A percentile compares a stretch with the other conserved stretches of the same genome.
phyloP scores from a whole-genome alignment of 2,113 vertebrate genomes.

The Noctilio leporinus region DNA sequence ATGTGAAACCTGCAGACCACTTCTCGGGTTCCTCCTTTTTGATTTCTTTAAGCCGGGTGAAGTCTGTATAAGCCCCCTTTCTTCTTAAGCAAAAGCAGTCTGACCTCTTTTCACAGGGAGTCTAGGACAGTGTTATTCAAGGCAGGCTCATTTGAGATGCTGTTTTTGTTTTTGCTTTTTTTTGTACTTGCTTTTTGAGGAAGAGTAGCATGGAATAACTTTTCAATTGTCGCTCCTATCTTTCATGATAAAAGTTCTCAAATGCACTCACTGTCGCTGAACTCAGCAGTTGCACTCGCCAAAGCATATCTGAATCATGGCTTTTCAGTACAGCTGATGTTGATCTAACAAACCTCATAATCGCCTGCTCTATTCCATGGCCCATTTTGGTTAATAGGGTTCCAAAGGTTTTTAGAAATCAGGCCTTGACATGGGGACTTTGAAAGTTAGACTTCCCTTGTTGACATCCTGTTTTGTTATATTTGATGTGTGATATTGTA shows the following conservation, averaged over 20 bases:
- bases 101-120: slow-evolving; percentile 23
- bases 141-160: slow-evolving; percentile 54
- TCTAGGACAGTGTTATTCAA: slow-evolving; percentile 51
- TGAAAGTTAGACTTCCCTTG: slow-evolving; percentile 69
- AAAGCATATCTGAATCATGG: slow-evolving; percentile 66
- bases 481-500: slow-evolving; percentile 48
- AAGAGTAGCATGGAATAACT: slow-evolving; percentile 57
- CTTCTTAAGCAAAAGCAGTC: slow-evolving; percentile 47
- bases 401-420: slow-evolving; percentile 68
- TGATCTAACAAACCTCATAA: slow-evolving; percentile 72
- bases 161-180: slow-evolving; percentile 52
- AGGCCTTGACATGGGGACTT: slow-evolving; percentile 66
- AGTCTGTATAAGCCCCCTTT: slow-evolving; percentile 36
- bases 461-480: slow-evolving; percentile 51
- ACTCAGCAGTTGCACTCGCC: slow-evolving; percentile 65
- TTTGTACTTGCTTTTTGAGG: slow-evolving; percentile 64
- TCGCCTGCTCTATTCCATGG: slow-evolving; percentile 76
- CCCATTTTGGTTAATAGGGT: slow-evolving; percentile 75
- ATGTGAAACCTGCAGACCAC: slow-evolving; percentile 22
- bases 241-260: slow-evolving; percentile 70
- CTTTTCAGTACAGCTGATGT: slow-evolving; percentile 67
- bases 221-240: slow-evolving; percentile 65
- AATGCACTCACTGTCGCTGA: slow-evolving; percentile 70
- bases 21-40: slow-evolving; percentile 45
- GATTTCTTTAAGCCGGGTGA: slow-evolving; percentile 32